Percentiles rank a stretch among this genome's conserved stretches.
These are phyloP conservation scores for Caracal caracal DNA, from an alignment of 2,113 vertebrate species.

Conservation along the genomic window DNA sequence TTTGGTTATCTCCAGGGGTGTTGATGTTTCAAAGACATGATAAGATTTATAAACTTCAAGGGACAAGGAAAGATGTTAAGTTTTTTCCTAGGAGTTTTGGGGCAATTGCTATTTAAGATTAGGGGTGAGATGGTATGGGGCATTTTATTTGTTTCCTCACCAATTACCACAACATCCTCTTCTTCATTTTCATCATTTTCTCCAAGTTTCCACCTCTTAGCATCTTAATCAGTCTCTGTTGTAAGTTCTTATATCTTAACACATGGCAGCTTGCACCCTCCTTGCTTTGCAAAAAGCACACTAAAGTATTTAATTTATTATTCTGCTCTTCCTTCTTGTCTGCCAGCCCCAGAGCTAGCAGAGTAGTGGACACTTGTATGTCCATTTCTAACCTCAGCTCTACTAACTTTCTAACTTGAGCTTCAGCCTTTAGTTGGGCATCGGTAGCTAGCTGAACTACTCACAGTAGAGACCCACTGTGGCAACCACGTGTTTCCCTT, in stretches of 20 bases:
- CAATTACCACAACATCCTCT: background rate
- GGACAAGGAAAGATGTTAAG: background rate
- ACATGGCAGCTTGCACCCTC: background rate
- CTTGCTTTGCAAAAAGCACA: background rate
- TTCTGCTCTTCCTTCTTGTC: background rate
- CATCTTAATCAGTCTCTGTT: background rate
- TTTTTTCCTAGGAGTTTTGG: background rate
- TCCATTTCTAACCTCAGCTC: background rate
- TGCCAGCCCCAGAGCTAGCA: background rate
- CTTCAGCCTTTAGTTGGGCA: background rate
- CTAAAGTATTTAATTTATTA: background rate
- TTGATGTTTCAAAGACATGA: background rate
- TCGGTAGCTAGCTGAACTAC: background rate
- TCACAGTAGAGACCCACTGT: background rate
- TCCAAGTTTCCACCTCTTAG: background rate
- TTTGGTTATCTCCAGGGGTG: background rate
- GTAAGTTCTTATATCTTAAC: background rate
- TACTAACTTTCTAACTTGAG: background rate
- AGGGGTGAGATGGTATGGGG: background rate
- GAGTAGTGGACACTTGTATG: background rate
- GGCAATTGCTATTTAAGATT: background rate
- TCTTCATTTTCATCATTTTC: background rate
- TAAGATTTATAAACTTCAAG: background rate
- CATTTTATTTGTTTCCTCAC: background rate
- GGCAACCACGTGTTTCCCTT: background rate